A percentile compares a stretch with the other conserved stretches of the same genome.
These are phyloP conservation scores for Eidolon helvum DNA, from an alignment of 2,113 vertebrate genomes.

Conservation along the genomic window DNA sequence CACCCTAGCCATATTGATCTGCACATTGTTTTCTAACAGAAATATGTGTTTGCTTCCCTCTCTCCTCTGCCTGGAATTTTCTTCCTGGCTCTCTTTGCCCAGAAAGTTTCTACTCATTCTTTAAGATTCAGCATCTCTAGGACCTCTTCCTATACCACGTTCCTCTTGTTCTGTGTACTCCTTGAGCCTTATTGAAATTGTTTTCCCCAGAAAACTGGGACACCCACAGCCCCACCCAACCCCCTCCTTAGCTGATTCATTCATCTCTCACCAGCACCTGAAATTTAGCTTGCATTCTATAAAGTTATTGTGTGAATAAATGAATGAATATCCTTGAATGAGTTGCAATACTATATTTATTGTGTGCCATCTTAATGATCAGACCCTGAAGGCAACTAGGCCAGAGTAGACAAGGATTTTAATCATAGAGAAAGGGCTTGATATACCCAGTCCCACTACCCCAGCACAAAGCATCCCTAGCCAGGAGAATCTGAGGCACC, in stretches of 20 bases:
- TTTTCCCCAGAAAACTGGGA: background rate
- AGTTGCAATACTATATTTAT: background rate
- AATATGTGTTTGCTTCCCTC: background rate
- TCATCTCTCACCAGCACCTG: background rate
- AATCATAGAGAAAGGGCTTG: background rate
- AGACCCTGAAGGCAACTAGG: background rate
- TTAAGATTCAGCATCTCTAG: background rate
- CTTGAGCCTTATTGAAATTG: background rate
- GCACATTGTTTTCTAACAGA: background rate
- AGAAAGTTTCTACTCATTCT: background rate
- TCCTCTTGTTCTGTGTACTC: background rate
- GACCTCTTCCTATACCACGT: background rate
- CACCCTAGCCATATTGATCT: background rate
- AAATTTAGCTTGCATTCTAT: background rate
- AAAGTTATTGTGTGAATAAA: background rate
- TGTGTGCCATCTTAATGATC: background rate
- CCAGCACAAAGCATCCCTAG: background rate
- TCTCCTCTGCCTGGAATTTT: background rate
- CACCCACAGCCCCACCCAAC: background rate
- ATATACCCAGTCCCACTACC: background rate
- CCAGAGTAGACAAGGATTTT: background rate
- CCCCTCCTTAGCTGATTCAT: background rate
- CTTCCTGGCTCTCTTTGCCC: background rate
- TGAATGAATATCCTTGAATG: background rate
- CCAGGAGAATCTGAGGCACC: background rate